Conservation (phyloP, 2,113 vertebrate species). For the Brachypteracias leptosomus region DNA sequence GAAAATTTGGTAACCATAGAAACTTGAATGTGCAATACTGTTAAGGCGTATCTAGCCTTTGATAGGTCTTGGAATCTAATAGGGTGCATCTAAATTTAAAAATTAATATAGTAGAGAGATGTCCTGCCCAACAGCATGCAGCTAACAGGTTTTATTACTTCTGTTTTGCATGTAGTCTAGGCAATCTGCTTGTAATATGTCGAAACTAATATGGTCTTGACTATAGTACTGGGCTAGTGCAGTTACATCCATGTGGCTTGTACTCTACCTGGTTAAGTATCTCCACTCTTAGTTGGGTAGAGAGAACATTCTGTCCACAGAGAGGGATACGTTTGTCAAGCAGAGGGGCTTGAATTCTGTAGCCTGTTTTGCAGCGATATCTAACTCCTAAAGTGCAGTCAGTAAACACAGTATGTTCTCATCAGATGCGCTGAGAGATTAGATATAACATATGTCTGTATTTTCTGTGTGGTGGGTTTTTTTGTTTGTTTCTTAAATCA, state of each 20-base stretch:
- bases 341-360: not conserved
- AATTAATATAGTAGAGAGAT: not conserved
- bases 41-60: not conserved
- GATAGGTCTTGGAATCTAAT: not conserved
- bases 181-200: not conserved
- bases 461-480: not conserved
- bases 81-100: not conserved
- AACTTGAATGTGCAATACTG: not conserved
- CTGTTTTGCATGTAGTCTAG: not conserved
- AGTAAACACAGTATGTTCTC: not conserved
- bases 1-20: not conserved
- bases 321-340: not conserved
- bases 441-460: not conserved
- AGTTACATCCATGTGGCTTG: not conserved
- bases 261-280: not conserved
- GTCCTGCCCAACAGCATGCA: not conserved
- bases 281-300: not conserved
- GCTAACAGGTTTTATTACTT: not conserved
- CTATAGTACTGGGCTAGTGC: not conserved
- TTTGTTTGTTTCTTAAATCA: not conserved
- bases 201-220: not conserved
- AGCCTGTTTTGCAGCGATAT: not conserved
- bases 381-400: not conserved
- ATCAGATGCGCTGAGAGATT: not conserved
- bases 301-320: not conserved